Base-by-base conservation (phyloP, 2,888 invertebrate species). In the Lasioglossum marginatum region DNA sequence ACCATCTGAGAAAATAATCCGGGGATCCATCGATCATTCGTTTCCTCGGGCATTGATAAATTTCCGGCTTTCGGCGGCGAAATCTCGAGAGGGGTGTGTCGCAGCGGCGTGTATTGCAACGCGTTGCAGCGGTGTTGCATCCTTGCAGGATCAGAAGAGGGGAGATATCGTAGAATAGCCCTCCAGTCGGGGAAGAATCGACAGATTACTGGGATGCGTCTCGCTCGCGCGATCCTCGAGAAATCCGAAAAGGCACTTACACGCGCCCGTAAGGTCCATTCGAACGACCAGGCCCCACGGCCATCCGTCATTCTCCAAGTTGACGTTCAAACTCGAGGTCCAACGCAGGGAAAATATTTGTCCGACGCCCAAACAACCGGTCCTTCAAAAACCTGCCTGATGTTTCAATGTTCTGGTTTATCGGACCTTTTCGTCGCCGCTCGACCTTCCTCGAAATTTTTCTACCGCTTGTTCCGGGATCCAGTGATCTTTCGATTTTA, bases 181-280 rank as follows among this genome's bases (percentile, higher is more conserved):
- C 78, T 74, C 79, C 68, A 73, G 77, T 52, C 74, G 70, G 48
- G 89, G 85, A 91, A 93, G 92, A 92, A 94, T 94, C 93, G 92
- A 92, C 66, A 91, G 94, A 94, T 94, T 93, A 94, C 86, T 83
- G 86, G 90, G 88, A 91, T 88, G 81, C 71, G 45, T 76, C 77
- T 34, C n/a, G 63, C 63, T 16, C 43, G 74, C 60, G 72, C 63
- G 63, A 82, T 83, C 57, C 82, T 60, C 48, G 78, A 79, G 72
- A 87, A 81, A 90, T 88, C 90, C 87, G 89, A 91, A 89, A 87
- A 91, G 92, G 85, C 91, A 91, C 92, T 92, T 92, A 89, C 80
- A 43, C 68, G 68, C 86, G 86, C 79, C 74, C 45, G 60, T 37
- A n/a, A 23, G 81, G 78, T 70, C 88, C 79, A 31, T 48, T 60